These are phyloP conservation scores for Paragorgia papillata DNA, from an alignment of 92 coral and sea anemone genomes.

Conservation along the genomic window DNA sequence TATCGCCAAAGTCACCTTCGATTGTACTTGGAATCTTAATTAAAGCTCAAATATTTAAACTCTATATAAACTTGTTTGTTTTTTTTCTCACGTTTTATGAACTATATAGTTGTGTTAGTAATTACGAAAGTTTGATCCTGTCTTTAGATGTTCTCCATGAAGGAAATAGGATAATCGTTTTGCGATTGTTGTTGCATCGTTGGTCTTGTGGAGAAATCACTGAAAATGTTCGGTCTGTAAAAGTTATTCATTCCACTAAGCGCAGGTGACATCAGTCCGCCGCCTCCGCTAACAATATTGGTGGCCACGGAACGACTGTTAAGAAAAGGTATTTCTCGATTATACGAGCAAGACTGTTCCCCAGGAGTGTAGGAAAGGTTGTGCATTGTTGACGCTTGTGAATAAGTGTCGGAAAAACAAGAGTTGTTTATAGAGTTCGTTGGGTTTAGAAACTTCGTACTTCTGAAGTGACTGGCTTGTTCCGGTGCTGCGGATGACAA, in stretches of 20 bases:
- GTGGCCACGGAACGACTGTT: not conserved
- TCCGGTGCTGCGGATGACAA: slow-evolving; percentile 1
- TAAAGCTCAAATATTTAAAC: too few species aligned
- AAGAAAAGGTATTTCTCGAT: not conserved
- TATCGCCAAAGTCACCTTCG: too few species aligned
- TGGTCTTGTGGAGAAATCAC: slow-evolving; percentile 1
- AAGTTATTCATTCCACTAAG: not conserved
- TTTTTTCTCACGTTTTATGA: not conserved
- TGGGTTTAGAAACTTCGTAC: slow-evolving; percentile 8
- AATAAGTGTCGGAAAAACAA: slow-evolving; percentile 26
- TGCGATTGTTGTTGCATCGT: not conserved
- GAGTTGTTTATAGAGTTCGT: slow-evolving; percentile 8
- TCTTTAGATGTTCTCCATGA: slow-evolving; percentile 39
- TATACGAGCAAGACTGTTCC: not conserved
- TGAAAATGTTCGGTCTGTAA: not conserved
- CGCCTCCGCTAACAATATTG: slow-evolving; percentile 2
- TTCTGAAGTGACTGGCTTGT: slow-evolving; percentile 8
- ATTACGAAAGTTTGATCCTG: not conserved
- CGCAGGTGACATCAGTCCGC: not conserved
- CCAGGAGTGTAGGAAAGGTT: not conserved
- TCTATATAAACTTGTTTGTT: too few species aligned
- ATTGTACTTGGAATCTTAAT: too few species aligned
- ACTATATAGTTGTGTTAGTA: not conserved
- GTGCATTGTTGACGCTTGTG: slow-evolving; percentile 4
- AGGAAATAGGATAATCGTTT: slow-evolving; percentile 8